phyloP scores from a whole-genome alignment of 1,140 invertebrate genomes.

The Temnothorax nylanderi region DNA sequence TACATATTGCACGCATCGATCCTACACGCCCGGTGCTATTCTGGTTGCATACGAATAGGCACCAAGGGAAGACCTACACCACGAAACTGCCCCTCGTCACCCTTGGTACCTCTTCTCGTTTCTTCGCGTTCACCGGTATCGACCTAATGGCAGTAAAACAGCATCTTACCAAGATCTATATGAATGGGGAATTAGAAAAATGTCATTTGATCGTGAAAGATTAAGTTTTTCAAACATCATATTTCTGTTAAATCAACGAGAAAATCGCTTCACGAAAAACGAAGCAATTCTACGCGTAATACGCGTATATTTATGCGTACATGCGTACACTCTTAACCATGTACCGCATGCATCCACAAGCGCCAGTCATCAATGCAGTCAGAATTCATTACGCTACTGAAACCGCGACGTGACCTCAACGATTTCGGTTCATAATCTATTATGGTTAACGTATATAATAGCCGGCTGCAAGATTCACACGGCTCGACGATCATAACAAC shows the following conservation, averaged over 20 bases:
- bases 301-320: not conserved
- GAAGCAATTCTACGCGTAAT: not conserved
- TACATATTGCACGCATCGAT: constrained; percentile 56
- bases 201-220: not conserved
- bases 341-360: not conserved
- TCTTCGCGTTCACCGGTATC: not conserved
- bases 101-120: not conserved
- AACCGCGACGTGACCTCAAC: constrained; percentile 24
- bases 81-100: not conserved
- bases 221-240: too few relatives aligned
- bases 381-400: constrained; percentile 33
- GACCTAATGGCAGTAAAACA: not conserved
- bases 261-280: not conserved
- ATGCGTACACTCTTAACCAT: too few relatives aligned
- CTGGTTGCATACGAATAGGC: constrained; percentile 72
- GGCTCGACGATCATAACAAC: not conserved
- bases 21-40: constrained; percentile 36
- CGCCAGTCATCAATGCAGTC: constrained; percentile 23
- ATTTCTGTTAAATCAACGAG: not conserved
- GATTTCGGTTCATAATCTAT: constrained; percentile 51
- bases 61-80: not conserved
- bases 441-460: constrained; percentile 30
- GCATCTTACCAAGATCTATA: not conserved
- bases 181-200: not conserved
- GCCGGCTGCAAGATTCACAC: constrained; percentile 31